Evolutionary conservation across 2,888 invertebrate species (phyloP), one percentile per base, ranked within the genome.

Genomic region (Poecilus cupreus): DNA sequence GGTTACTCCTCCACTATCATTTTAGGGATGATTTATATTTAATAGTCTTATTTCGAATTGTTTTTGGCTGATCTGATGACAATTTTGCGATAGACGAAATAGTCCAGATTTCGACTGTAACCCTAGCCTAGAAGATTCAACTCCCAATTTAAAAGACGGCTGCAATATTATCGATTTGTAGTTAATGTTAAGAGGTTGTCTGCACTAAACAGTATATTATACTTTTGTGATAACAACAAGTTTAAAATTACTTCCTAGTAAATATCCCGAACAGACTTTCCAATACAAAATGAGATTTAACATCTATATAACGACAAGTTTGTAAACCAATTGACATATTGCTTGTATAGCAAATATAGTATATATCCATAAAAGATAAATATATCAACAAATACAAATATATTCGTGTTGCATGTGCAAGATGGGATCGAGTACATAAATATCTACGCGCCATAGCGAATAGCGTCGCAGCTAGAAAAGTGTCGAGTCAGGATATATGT

Each of bases 351-450:
- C 13, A 37, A 37, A 68, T 68, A 68, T 32, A 37, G 64, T 18
- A 68, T 37, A 68, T 68, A 68, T 68, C 32, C 18, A 37, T 37
- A 68, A 32, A 16, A 68, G 64, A 68, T 68, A 68, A 68, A 68
- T 68, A 68, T 68, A 37, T 68, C 64, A 37, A 11, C 18, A 68
- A 68, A 68, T 68, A 68, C 64, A 68, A 68, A 68, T 68, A 68
- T 68, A 68, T 18, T 18, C 64, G 37, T 60, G 60, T 60, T 26
- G 60, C 60, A 60, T 43, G 60, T 60, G 13, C 60, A 13, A 43
- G 43, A 51, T 51, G 16, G 51, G 51, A 43, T 60, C 26, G 60
- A 13, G 60, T 11, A 60, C 24, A 68, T 68, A 68, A 68, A 68
- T 68, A 37, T 68, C 64, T 26, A 60, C 26, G 26, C 60, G n/a